These are phyloP conservation scores for Lepetodrilus schrolli DNA, from an alignment of 2,888 invertebrate species.

Conservation along the genomic window DNA sequence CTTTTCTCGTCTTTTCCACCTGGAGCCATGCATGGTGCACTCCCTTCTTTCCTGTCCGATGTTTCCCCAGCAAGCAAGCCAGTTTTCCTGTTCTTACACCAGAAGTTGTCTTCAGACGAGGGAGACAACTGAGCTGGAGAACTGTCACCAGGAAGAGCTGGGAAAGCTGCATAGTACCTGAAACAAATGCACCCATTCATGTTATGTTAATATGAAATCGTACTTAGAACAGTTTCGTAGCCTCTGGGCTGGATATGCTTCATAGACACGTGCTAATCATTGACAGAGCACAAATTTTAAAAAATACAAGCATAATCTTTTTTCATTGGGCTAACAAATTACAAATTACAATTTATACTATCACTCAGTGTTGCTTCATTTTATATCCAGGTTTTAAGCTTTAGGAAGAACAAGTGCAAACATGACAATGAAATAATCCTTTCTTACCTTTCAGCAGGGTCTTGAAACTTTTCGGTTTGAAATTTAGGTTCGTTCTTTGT, in stretches of 20 bases:
- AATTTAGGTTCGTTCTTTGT: background rate
- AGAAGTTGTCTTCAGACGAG: conserved; percentile 44
- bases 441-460: conserved; percentile 73
- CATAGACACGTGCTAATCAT: too few species aligned
- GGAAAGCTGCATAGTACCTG: conserved; percentile 77
- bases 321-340: too few species aligned
- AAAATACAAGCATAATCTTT: too few species aligned
- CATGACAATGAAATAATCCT: background rate
- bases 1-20: background rate
- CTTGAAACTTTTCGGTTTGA: conserved; percentile 46
- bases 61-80: conserved; percentile 30
- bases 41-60: conserved; percentile 27
- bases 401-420: too few species aligned
- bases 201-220: background rate
- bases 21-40: background rate
- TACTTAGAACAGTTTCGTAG: too few species aligned
- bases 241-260: too few species aligned
- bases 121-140: conserved; percentile 43
- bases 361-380: too few species aligned
- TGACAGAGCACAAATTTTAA: background rate
- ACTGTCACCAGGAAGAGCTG: conserved; percentile 69
- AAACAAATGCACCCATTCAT: conserved; percentile 30
- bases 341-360: too few species aligned
- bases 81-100: conserved; percentile 55
- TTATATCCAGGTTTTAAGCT: too few species aligned